Evolutionary conservation across 2,113 vertebrate species (phyloP).

Genomic region (Indicator indicator): DNA sequence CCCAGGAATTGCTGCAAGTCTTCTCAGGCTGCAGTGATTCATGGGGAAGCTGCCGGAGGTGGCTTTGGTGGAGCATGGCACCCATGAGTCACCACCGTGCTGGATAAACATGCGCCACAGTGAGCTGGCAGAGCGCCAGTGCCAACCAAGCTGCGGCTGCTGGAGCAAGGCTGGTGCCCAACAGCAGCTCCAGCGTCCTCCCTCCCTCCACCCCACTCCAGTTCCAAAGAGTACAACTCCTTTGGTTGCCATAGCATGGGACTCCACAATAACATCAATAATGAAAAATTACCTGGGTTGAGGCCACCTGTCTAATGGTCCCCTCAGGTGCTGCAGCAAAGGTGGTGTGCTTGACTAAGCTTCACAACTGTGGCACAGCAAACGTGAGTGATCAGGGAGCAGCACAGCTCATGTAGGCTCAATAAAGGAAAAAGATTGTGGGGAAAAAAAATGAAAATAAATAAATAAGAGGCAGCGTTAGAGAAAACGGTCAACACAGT

Average conservation of each 20-base stretch:
- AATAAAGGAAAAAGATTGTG: not conserved
- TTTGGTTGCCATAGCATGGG: not conserved
- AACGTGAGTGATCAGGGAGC: rapidly evolving
- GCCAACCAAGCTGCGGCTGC: not conserved
- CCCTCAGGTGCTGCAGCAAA: not conserved
- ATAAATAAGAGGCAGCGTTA: not conserved
- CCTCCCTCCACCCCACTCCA: not conserved
- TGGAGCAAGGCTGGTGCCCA: not conserved
- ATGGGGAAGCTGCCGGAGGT: slow-evolving; percentile 32
- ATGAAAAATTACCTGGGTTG: not conserved
- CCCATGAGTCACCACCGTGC: not conserved
- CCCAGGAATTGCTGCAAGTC: slow-evolving; percentile 52
- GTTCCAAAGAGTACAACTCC: not conserved
- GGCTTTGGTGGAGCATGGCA: slow-evolving; percentile 58
- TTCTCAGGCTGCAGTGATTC: slow-evolving; percentile 57
- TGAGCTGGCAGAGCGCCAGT: not conserved
- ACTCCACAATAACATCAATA: slow-evolving; percentile 20
- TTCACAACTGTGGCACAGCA: not conserved
- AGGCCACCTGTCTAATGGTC: not conserved
- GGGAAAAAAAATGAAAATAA: not conserved
- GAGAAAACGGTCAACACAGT: not conserved
- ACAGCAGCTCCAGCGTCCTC: not conserved
- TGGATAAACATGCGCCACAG: slow-evolving; percentile 1
- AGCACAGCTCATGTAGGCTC: not conserved
- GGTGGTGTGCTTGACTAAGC: rapidly evolving